phyloP scores from a whole-genome alignment of 2,113 vertebrate genomes.

The Oncorhynchus tshawytscha region DNA sequence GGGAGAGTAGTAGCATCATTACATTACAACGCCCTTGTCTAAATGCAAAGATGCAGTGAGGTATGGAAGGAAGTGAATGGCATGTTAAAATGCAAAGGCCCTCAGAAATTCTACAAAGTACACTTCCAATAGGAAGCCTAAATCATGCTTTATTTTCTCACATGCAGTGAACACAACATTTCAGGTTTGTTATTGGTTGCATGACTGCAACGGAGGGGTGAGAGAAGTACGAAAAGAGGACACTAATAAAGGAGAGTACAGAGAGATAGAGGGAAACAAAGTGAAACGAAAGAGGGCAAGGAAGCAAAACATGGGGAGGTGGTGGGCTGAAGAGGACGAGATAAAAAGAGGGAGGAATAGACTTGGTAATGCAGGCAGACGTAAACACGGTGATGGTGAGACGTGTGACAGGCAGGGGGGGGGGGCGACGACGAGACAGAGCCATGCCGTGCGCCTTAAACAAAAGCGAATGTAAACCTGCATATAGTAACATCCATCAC shows the following conservation, averaged over 20 bases:
- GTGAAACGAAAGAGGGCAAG: not conserved
- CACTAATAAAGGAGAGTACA: not conserved
- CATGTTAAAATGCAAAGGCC: not conserved
- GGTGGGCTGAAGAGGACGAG: not conserved
- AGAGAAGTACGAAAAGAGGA: not conserved
- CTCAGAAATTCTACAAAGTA: not conserved
- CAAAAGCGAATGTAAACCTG: constrained; percentile 45
- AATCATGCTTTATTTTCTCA: not conserved
- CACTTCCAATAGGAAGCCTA: not conserved
- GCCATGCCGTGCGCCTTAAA: constrained; percentile 51
- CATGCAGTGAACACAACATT: not conserved
- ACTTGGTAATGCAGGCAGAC: constrained; percentile 39
- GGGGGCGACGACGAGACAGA: constrained; percentile 23
- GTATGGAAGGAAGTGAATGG: not conserved
- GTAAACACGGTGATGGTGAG: constrained; percentile 28
- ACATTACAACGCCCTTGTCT: not conserved
- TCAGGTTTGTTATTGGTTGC: not conserved
- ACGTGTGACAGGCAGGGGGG: constrained; percentile 53
- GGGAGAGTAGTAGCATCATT: not conserved
- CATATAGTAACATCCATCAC: too few relatives aligned
- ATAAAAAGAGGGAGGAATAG: not conserved
- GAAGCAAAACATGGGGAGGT: not conserved
- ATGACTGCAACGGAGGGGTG: not conserved
- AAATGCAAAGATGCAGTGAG: not conserved
- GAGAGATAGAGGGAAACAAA: not conserved